Percentiles rank a stretch among this genome's conserved stretches.
Evolutionary conservation across 2,888 invertebrate species (phyloP).

Genomic region (Aspidiotus destructor): DNA sequence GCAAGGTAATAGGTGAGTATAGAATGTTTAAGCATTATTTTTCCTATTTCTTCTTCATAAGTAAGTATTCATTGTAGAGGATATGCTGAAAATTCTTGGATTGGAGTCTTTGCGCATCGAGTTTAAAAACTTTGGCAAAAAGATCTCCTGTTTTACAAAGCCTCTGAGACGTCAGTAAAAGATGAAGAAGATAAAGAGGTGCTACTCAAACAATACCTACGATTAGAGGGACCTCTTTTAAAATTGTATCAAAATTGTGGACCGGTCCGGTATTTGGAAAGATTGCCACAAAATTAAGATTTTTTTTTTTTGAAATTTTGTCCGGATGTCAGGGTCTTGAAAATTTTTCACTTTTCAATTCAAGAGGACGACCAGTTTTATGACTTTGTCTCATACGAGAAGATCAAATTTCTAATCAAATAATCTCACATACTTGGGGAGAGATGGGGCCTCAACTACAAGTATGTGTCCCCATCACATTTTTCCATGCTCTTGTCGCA

Average conservation of each 20-base stretch:
- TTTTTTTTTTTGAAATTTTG: too few species aligned
- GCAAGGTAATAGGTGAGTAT: conserved; percentile 68
- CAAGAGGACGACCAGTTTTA: too few species aligned
- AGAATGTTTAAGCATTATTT: too few species aligned
- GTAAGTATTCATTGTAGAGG: conserved; percentile 47
- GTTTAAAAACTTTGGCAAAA: conserved; percentile 68
- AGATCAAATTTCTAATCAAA: too few species aligned
- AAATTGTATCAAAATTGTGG: conserved; percentile 68
- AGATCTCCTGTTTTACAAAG: conserved; percentile 53
- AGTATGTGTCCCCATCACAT: too few species aligned
- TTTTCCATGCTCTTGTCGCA: too few species aligned
- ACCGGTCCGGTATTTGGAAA: conserved; percentile 65
- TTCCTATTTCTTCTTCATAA: too few species aligned
- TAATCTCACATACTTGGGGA: too few species aligned
- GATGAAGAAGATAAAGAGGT: conserved; percentile 43
- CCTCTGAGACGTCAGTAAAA: conserved; percentile 11
- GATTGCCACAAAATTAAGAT: conserved; percentile 58
- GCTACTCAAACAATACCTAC: conserved; percentile 62
- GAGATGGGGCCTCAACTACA: too few species aligned
- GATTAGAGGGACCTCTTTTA: conserved; percentile 59
- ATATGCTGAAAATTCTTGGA: conserved; percentile 55
- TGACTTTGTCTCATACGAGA: too few species aligned
- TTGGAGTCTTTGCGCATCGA: conserved; percentile 61
- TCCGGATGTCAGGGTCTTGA: too few species aligned
- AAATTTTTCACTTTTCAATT: too few species aligned